phyloP scores from a whole-genome alignment of 2,113 vertebrate genomes.

The Chaetura pelagica region DNA sequence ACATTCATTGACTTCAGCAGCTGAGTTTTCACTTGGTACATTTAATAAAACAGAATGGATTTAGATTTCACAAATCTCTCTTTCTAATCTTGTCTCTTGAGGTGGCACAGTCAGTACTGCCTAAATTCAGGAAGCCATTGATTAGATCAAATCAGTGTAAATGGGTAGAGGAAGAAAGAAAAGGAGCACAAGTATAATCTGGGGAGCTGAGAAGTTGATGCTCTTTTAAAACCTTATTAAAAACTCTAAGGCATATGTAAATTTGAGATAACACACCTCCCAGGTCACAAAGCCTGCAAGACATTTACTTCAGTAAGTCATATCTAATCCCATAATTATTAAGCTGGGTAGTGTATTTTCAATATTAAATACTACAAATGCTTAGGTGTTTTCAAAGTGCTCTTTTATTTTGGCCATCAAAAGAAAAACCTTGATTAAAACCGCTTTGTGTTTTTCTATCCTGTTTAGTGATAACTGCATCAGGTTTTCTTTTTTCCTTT shows the following conservation, averaged over 20 bases:
- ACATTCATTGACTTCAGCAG: background rate
- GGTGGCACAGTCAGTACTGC: background rate
- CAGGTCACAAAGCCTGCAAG: background rate
- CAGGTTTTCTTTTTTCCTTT: background rate
- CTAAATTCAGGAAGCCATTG: background rate
- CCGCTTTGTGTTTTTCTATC: constrained; percentile 35
- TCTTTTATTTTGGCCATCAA: constrained; percentile 22
- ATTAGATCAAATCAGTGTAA: constrained; percentile 15
- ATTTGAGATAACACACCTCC: constrained; percentile 53
- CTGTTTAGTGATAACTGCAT: background rate
- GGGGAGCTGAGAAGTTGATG: background rate
- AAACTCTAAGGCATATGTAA: constrained; percentile 39
- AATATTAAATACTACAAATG: constrained; percentile 19
- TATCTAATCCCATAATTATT: constrained; percentile 65
- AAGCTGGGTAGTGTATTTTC: constrained; percentile 34
- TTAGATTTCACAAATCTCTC: background rate
- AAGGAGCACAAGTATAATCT: background rate
- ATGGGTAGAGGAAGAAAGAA: background rate
- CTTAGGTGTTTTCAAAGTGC: constrained; percentile 49
- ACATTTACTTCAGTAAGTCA: constrained; percentile 60
- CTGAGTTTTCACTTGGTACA: background rate
- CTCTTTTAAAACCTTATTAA: constrained; percentile 50
- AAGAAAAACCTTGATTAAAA: constrained; percentile 59
- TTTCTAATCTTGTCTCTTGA: background rate
- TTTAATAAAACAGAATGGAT: background rate